phyloP scores from a whole-genome alignment of 2,113 vertebrate species.

The Callipepla californica region DNA sequence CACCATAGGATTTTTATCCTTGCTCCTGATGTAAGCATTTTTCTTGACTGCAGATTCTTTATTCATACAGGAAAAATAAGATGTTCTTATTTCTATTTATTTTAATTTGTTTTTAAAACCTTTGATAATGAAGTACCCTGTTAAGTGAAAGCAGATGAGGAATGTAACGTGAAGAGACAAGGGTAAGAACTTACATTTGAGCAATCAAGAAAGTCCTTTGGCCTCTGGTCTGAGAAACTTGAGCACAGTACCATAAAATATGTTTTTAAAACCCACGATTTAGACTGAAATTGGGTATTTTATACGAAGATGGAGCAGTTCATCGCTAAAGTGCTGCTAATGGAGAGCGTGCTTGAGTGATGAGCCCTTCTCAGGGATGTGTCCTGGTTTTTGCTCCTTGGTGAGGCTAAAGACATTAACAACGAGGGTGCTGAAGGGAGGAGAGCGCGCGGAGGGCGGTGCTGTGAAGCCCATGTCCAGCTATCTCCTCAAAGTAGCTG shows the following conservation, averaged over 20 bases:
- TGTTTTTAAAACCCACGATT: background rate
- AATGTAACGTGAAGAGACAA: background rate
- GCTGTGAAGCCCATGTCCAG: background rate
- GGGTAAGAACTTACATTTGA: background rate
- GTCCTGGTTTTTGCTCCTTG: background rate
- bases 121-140: background rate
- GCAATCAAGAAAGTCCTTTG: background rate
- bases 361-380: background rate
- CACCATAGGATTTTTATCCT: conserved; percentile 14
- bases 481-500: background rate
- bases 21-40: background rate
- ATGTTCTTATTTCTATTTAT: background rate
- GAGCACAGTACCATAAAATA: background rate
- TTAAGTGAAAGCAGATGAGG: background rate
- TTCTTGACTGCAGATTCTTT: background rate
- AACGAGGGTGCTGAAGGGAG: background rate
- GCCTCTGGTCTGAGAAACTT: background rate
- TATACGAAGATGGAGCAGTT: background rate
- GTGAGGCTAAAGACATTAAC: background rate
- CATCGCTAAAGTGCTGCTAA: background rate
- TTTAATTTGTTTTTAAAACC: background rate
- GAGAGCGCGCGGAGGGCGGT: background rate
- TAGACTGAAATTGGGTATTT: background rate
- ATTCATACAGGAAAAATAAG: background rate
- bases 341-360: background rate